Percentiles rank a stretch among this genome's conserved stretches.
phyloP scores from a whole-genome alignment of 1,140 invertebrate species.

The Centruroides vittatus region DNA sequence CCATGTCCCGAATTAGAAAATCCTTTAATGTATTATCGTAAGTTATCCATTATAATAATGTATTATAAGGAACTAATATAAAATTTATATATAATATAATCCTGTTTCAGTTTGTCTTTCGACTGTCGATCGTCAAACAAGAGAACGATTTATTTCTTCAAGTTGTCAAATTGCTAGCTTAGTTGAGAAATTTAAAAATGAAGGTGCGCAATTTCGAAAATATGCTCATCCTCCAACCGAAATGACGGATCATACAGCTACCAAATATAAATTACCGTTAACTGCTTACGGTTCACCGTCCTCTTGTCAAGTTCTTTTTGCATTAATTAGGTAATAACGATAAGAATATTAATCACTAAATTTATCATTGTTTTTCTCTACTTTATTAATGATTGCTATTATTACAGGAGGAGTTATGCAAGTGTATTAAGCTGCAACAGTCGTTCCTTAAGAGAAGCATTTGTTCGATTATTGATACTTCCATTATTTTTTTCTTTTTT shows the following conservation, averaged over 20 bases:
- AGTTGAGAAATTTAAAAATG: slow-evolving; percentile 78
- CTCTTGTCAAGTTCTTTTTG: slow-evolving; percentile 49
- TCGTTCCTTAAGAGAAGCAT: slow-evolving; percentile 53
- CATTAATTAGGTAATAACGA: slow-evolving; percentile 55
- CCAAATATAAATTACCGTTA: slow-evolving; percentile 18
- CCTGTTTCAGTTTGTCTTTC: slow-evolving; percentile 71
- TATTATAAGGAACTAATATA: no score
- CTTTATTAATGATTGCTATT: no score
- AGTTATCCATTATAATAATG: no score
- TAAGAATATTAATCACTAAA: not conserved
- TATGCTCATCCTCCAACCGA: slow-evolving; percentile 16
- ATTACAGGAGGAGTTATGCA: slow-evolving; percentile 15
- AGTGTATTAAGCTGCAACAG: slow-evolving; percentile 43
- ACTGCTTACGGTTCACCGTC: slow-evolving; percentile 52
- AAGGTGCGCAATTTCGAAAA: slow-evolving; percentile 51
- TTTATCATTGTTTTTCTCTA: no score
- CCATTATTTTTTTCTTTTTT: slow-evolving; percentile 61
- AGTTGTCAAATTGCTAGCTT: slow-evolving; percentile 80
- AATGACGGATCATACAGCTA: slow-evolving; percentile 5
- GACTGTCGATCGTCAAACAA: slow-evolving; percentile 72
- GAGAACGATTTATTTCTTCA: slow-evolving; percentile 78
- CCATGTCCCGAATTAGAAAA: slow-evolving; percentile 82
- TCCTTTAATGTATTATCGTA: slow-evolving; percentile 83
- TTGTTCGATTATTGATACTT: slow-evolving; percentile 51
- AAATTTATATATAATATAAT: not conserved